phyloP scores from a whole-genome alignment of 1,140 invertebrate species.

The Carposina sasakii region DNA sequence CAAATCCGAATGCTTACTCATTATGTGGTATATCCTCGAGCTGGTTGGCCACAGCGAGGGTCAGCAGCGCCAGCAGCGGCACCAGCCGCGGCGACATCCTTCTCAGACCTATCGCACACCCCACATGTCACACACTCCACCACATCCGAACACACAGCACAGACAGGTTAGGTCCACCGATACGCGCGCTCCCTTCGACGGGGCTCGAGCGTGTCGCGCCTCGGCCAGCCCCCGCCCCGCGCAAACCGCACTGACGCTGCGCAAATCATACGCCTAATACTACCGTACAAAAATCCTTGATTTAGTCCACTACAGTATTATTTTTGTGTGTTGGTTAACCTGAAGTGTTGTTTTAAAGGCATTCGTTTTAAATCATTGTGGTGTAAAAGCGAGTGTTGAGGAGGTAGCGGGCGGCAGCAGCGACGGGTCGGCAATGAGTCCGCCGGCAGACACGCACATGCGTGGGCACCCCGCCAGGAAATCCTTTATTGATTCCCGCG shows the following conservation, averaged over 20 bases:
- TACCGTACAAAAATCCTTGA: not conserved
- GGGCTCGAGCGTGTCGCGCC: constrained; percentile 38
- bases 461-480: constrained; percentile 68
- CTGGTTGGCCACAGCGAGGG: constrained; percentile 75
- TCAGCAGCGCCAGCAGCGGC: constrained; percentile 46
- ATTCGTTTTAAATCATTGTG: too few species aligned
- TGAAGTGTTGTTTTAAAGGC: too few species aligned
- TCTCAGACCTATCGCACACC: constrained; percentile 50
- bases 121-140: constrained; percentile 55
- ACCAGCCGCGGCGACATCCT: constrained; percentile 47
- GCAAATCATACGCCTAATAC: constrained; percentile 68
- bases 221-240: constrained; percentile 24
- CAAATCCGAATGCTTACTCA: constrained; percentile 77
- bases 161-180: constrained; percentile 29
- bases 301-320: too few species aligned
- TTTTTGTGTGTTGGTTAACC: too few species aligned
- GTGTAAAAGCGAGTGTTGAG: too few species aligned
- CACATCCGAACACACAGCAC: constrained; percentile 5
- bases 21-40: constrained; percentile 89
- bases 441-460: constrained; percentile 72
- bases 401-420: constrained; percentile 2
- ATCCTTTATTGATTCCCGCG: constrained; percentile 71
- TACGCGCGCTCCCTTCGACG: constrained; percentile 38
- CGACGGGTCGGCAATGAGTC: constrained; percentile 26
- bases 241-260: constrained; percentile 62